Conservation (phyloP, 2,888 invertebrate genomes). For the Dicranocentrus wangi region DNA sequence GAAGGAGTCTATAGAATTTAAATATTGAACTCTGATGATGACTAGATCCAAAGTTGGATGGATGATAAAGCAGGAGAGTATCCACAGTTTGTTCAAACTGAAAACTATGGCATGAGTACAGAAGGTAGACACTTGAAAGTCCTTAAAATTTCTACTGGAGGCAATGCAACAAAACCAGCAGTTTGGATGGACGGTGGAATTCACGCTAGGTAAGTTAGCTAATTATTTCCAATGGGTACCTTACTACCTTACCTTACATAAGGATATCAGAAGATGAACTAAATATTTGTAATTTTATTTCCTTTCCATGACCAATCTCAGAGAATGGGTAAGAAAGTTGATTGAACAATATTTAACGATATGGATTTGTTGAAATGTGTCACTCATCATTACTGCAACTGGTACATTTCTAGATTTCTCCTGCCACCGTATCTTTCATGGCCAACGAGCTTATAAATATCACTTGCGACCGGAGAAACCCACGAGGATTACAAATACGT, state of each 20-base stretch:
- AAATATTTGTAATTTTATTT: too few species aligned
- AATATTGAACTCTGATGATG: conserved; percentile 12
- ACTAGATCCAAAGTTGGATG: conserved; percentile 75
- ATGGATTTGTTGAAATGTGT: too few species aligned
- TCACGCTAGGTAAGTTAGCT: conserved; percentile 77
- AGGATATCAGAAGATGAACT: too few species aligned
- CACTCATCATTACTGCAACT: too few species aligned
- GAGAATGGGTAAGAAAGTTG: too few species aligned
- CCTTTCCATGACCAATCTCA: neutral
- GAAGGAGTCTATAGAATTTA: neutral
- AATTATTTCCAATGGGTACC: neutral
- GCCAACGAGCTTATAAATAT: conserved; percentile 80
- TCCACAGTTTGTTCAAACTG: conserved; percentile 80
- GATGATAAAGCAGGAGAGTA: conserved; percentile 81
- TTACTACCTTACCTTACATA: neutral
- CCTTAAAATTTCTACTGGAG: conserved; percentile 79
- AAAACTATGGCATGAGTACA: conserved; percentile 83
- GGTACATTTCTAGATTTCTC: conserved; percentile 81
- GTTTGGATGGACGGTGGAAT: conserved; percentile 86
- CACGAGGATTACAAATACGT: conserved; percentile 77
- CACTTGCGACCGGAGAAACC: conserved; percentile 72
- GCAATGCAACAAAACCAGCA: conserved; percentile 79
- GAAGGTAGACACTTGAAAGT: conserved; percentile 83
- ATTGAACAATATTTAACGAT: too few species aligned
- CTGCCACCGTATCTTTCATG: conserved; percentile 85